These are phyloP conservation scores for Parazoanthus darwini DNA, from an alignment of 92 coral and sea anemone species.

Conservation along the genomic window DNA sequence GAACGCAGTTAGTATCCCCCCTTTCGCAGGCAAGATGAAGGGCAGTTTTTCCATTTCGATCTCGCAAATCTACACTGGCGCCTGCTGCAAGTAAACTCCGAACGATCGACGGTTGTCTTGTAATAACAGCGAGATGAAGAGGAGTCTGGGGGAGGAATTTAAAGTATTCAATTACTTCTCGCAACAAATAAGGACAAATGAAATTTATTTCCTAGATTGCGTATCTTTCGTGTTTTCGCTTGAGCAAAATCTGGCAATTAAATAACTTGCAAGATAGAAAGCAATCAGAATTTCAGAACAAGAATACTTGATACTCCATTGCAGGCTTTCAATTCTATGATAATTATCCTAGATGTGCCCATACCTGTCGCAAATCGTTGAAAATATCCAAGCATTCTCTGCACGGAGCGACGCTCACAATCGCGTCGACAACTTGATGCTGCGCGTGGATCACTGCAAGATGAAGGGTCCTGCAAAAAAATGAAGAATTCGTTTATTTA, in stretches of 20 bases:
- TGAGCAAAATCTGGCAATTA: too few species aligned
- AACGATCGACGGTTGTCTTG: conserved; percentile 74
- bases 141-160: conserved; percentile 65
- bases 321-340: background rate
- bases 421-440: conserved; percentile 50
- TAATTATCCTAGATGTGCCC: background rate
- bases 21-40: conserved; percentile 89
- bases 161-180: background rate
- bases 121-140: conserved; percentile 85
- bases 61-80: conserved; percentile 72
- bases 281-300: background rate
- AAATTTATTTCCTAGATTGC: background rate
- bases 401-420: conserved; percentile 64
- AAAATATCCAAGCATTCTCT: conserved; percentile 68
- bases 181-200: background rate
- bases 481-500: background rate
- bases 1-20: conserved; percentile 67
- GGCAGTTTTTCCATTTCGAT: conserved; percentile 89
- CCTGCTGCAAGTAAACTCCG: conserved; percentile 67
- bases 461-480: conserved; percentile 69
- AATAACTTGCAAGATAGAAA: too few species aligned
- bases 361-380: conserved; percentile 84
- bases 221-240: background rate
- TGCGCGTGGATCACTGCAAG: conserved; percentile 74
- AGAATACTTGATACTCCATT: background rate